These are phyloP conservation scores for Pterobdella sp. DNA, from an alignment of 2,888 invertebrate genomes.

Conservation along the genomic window DNA sequence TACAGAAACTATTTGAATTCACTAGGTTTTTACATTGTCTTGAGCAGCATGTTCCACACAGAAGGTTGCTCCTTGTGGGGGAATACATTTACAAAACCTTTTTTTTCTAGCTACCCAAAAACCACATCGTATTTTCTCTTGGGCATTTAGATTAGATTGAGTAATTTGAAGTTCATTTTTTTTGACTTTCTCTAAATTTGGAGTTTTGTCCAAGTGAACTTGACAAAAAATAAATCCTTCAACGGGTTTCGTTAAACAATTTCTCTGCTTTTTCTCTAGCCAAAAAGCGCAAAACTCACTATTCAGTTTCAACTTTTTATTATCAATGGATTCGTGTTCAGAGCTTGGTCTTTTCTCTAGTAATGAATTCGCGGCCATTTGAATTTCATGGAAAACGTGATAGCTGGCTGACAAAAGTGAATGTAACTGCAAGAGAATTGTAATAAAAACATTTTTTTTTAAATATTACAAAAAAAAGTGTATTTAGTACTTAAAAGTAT, in stretches of 20 bases:
- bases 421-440: too few relatives aligned
- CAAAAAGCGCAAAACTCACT: constrained; percentile 21
- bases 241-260: constrained; percentile 21
- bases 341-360: too few relatives aligned
- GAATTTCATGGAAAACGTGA: too few relatives aligned
- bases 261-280: constrained; percentile 15
- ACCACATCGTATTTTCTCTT: neutral
- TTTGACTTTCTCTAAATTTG: neutral
- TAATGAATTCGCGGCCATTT: too few relatives aligned
- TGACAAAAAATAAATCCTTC: constrained; percentile 11
- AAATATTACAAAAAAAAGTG: too few relatives aligned
- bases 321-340: constrained; percentile 17
- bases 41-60: constrained; percentile 7
- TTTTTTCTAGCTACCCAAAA: constrained; percentile 10
- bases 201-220: neutral
- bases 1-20: neutral
- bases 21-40: too few relatives aligned
- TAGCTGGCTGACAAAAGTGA: too few relatives aligned
- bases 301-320: too few relatives aligned
- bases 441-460: too few relatives aligned
- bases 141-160: neutral
- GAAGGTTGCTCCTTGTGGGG: neutral
- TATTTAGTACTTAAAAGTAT: too few relatives aligned
- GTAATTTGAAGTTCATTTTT: neutral
- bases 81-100: constrained; percentile 7